phyloP scores from a whole-genome alignment of 2,888 invertebrate genomes.

The Nymphalis c-album region DNA sequence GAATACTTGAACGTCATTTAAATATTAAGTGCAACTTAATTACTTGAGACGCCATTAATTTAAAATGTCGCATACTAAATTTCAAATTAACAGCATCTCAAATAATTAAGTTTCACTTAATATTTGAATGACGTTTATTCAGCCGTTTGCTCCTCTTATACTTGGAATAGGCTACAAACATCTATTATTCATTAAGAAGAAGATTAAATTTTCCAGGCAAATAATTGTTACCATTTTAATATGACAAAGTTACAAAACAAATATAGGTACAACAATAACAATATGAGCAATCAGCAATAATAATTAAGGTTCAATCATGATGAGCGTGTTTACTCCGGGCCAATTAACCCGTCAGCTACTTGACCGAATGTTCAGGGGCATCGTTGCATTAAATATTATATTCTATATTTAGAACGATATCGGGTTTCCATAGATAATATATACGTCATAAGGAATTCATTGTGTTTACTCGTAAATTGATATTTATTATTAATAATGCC shows the following conservation, averaged over 20 bases:
- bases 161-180: no score
- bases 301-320: slow-evolving; percentile 1
- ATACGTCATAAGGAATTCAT: slow-evolving; percentile 10
- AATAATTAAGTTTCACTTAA: no score
- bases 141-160: no score
- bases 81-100: no score
- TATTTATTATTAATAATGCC: not conserved
- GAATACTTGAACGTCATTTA: no score
- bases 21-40: no score
- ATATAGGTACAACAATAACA: not conserved
- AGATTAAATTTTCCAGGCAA: not conserved
- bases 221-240: not conserved
- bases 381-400: slow-evolving; percentile 20
- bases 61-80: no score
- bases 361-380: slow-evolving; percentile 24
- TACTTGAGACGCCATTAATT: no score
- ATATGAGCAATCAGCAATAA: not conserved
- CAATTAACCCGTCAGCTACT: slow-evolving; percentile 27
- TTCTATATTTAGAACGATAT: slow-evolving; percentile 26
- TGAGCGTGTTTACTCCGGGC: not conserved
- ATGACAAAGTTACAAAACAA: not conserved
- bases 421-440: slow-evolving; percentile 18
- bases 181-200: no score
- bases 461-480: slow-evolving; percentile 9
- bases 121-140: no score